Conservation (phyloP, 2,113 vertebrate species). For the Hyaena hyaena region DNA sequence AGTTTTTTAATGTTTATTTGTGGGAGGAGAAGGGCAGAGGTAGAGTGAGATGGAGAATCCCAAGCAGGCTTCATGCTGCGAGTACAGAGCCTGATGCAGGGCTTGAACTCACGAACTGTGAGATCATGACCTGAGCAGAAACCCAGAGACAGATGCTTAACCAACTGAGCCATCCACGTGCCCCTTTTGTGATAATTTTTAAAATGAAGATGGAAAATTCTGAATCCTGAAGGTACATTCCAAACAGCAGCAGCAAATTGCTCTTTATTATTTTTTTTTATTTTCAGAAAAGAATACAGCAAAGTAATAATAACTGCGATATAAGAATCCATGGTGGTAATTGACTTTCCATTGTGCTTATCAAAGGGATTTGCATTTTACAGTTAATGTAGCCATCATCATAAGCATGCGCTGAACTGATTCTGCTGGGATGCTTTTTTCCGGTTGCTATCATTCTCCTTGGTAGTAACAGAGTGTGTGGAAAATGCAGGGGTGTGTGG, state of each 20-base stretch:
- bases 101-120: too few relatives aligned
- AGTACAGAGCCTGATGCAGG: too few relatives aligned
- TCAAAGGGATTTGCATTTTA: slow-evolving; percentile 14
- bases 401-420: fast-evolving
- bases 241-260: background rate
- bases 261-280: background rate
- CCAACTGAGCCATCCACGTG: too few relatives aligned
- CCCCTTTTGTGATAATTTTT: background rate
- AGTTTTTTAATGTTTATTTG: too few relatives aligned
- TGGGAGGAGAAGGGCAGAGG: too few relatives aligned
- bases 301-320: background rate
- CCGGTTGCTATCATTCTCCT: background rate
- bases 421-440: background rate
- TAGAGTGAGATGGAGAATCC: too few relatives aligned
- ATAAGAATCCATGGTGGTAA: background rate
- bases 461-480: background rate
- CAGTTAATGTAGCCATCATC: background rate
- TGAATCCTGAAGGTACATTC: slow-evolving; percentile 2
- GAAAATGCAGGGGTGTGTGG: background rate
- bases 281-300: background rate
- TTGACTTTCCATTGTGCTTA: slow-evolving; percentile 18
- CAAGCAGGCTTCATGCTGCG: too few relatives aligned
- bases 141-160: too few relatives aligned
- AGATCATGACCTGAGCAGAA: too few relatives aligned
- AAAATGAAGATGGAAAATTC: slow-evolving; percentile 14